phyloP scores from a whole-genome alignment of 2,888 invertebrate species.

The Timema cristinae region DNA sequence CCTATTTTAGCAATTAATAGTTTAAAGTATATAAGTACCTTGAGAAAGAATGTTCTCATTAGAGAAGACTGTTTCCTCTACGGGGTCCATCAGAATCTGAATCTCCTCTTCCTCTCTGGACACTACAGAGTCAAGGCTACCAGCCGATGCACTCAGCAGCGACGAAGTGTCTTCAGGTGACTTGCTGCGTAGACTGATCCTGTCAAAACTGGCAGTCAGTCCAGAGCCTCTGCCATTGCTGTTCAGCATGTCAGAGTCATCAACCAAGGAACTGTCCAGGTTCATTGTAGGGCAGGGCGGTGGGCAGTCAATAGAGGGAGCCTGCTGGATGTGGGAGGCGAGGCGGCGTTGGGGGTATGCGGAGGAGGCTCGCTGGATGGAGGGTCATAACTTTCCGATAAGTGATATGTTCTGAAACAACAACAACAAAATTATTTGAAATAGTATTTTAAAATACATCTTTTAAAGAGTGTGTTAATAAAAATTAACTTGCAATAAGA shows the following conservation, averaged over 20 bases:
- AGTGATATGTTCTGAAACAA: conserved; percentile 26
- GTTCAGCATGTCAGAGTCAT: conserved; percentile 26
- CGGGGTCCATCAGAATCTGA: conserved; percentile 29
- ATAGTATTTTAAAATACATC: too few species aligned
- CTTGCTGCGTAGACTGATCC: conserved; percentile 59
- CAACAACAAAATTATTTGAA: too few species aligned
- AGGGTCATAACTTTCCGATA: conserved; percentile 40
- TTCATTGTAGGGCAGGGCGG: conserved; percentile 17
- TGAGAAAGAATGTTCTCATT: conserved; percentile 29
- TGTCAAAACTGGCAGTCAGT: conserved; percentile 27
- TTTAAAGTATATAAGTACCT: conserved; percentile 18
- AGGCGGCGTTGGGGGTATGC: conserved; percentile 52
- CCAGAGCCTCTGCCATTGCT: conserved; percentile 24
- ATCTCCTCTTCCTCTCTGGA: conserved; percentile 66
- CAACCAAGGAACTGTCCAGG: conserved; percentile 20
- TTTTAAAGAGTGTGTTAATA: too few species aligned
- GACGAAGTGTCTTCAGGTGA: conserved; percentile 68
- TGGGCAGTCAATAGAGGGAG: not conserved
- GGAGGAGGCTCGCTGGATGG: conserved; percentile 50
- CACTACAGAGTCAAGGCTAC: conserved; percentile 82
- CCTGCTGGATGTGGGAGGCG: conserved; percentile 15
- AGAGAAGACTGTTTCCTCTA: conserved; percentile 27
- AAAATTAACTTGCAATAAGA: too few species aligned
- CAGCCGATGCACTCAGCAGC: conserved; percentile 63
- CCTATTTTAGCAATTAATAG: too few species aligned